phyloP scores from a whole-genome alignment of 2,888 invertebrate species.

The Lasioglossum marginatum region DNA sequence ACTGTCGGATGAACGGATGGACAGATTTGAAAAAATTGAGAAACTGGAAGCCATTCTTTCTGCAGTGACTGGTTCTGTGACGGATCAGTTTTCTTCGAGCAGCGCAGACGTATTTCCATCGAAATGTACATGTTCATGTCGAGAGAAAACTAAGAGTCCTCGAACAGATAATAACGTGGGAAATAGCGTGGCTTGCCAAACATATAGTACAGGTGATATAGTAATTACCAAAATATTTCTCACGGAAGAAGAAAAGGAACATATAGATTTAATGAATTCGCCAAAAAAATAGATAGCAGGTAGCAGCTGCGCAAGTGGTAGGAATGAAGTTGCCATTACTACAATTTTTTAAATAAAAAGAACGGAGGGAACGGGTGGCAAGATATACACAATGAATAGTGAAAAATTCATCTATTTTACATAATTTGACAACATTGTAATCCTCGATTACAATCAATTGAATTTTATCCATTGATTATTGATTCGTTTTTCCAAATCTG shows the following conservation, averaged over 20 bases:
- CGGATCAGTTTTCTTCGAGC: constrained; percentile 86
- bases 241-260: constrained; percentile 87
- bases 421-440: constrained; percentile 54
- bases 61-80: constrained; percentile 90
- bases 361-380: constrained; percentile 15
- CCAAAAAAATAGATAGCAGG: constrained; percentile 83
- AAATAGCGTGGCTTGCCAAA: constrained; percentile 90
- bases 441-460: constrained; percentile 19
- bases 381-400: constrained; percentile 46
- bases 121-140: constrained; percentile 84
- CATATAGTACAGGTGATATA: constrained; percentile 95
- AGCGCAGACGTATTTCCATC: constrained; percentile 85
- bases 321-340: constrained; percentile 71
- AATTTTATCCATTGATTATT: constrained; percentile 21
- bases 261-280: constrained; percentile 86
- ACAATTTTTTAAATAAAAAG: constrained; percentile 61
- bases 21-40: constrained; percentile 93
- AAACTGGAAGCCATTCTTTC: constrained; percentile 94
- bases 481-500: constrained; percentile 61
- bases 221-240: constrained; percentile 94
- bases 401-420: constrained; percentile 64
- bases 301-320: constrained; percentile 61
- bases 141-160: constrained; percentile 61
- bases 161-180: constrained; percentile 81
- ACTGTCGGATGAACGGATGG: constrained; percentile 92